These are phyloP conservation scores for Andrena marginata DNA, from an alignment of 2,888 invertebrate species.

Conservation along the genomic window DNA sequence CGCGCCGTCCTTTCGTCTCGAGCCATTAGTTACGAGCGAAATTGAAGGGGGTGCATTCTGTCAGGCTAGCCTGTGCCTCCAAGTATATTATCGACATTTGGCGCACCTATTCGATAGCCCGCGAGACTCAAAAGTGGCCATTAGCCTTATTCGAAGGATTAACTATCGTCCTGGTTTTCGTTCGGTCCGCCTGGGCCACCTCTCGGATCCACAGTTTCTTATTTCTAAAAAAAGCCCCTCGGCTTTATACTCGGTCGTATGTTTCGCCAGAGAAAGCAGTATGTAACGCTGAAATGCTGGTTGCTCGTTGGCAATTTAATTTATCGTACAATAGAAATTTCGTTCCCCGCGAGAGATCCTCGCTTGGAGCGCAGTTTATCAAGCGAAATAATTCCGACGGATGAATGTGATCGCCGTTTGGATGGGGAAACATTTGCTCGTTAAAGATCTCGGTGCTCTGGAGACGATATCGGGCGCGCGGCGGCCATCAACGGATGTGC, in stretches of 20 bases:
- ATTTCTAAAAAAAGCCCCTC: neutral
- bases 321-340: neutral
- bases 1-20: constrained; percentile 34
- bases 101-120: constrained; percentile 66
- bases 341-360: neutral
- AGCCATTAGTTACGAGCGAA: constrained; percentile 54
- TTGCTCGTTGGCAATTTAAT: constrained; percentile 4
- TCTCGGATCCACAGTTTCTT: neutral
- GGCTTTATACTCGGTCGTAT: neutral
- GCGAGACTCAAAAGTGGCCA: constrained; percentile 67
- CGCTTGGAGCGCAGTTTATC: neutral
- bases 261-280: too few relatives aligned
- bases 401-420: neutral
- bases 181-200: constrained; percentile 1
- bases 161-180: constrained; percentile 64
- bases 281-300: constrained; percentile 6
- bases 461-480: constrained; percentile 21
- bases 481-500: constrained; percentile 65
- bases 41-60: constrained; percentile 57
- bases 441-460: constrained; percentile 4
- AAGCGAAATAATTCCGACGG: neutral
- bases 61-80: constrained; percentile 39
- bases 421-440: neutral
- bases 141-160: constrained; percentile 73
- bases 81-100: constrained; percentile 70